Evolutionary conservation across 2,888 invertebrate genomes (phyloP), one percentile per base, ranked within the genome.

Genomic region (Autographa gamma): DNA sequence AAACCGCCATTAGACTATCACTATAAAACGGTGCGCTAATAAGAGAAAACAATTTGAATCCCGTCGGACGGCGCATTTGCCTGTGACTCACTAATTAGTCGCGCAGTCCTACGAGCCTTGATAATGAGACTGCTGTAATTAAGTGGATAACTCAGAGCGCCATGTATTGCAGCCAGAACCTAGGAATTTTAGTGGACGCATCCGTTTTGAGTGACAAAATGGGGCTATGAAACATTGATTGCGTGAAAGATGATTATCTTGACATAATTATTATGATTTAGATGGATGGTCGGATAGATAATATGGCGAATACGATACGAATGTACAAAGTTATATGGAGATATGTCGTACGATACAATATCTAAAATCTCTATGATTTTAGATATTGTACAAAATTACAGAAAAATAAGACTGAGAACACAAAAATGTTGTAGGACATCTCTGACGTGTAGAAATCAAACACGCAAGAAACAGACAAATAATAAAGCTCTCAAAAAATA

Each of bases 71-170:
- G 14, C 75, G 58, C 71, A 69, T 61, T 66, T 69, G 66, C 56
- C 60, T 25, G 34, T 70, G 76, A 76, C 63, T 76, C 79, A 75
- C 61, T 75, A 74, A 78, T 76, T 80, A 74, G 71, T 71, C 43
- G 63, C 66, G 72, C 74, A 73, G 75, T 72, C 77, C 77, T 69
- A 65, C 63, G 64, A 73, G 72, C 68, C 76, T 78, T 82, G 78
- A 80, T 84, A 84, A 82, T 82, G 76, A 78, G 79, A 41, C 58
- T 71, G 67, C 19, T 65, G 76, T 62, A 73, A 81, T 81, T 81
- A 77, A 77, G 68, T 58, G 66, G 59, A 63, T 73, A 70, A 80
- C 78, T 79, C 76, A 81, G 74, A 73, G 18, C 69, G 82, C 62
- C 76, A 71, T 34, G 54, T 18, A 31, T 14, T 32, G 31, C 64